phyloP scores from a whole-genome alignment of 2,888 invertebrate species.

The Zonitis immaculata region DNA sequence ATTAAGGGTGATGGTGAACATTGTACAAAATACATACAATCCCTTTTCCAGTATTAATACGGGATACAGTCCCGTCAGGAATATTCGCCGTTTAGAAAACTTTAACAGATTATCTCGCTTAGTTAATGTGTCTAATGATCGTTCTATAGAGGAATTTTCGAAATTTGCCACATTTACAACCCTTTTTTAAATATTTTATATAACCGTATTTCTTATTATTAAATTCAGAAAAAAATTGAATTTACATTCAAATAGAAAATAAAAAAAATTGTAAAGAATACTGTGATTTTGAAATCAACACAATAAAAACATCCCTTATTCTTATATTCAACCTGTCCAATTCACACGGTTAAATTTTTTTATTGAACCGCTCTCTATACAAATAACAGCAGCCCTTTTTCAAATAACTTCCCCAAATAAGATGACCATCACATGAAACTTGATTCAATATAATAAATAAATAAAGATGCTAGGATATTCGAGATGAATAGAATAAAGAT shows the following conservation, averaged over 20 bases:
- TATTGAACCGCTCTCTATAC: slow-evolving; percentile 31
- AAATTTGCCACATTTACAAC: not conserved
- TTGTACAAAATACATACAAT: not conserved
- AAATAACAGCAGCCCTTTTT: not conserved
- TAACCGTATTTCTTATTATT: too few species aligned
- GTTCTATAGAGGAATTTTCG: not conserved
- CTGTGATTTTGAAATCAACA: not conserved
- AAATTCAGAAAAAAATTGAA: too few species aligned
- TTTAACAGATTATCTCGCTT: not conserved
- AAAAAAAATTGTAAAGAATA: slow-evolving; percentile 36
- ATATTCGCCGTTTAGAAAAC: not conserved
- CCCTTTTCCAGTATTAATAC: not conserved
- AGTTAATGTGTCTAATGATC: not conserved
- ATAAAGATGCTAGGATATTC: too few species aligned
- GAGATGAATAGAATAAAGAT: not conserved
- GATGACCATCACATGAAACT: not conserved
- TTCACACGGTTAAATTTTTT: slow-evolving; percentile 40
- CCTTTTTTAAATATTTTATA: slow-evolving; percentile 1
- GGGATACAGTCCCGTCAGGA: not conserved
- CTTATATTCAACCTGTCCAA: slow-evolving; percentile 42
- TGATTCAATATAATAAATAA: not conserved
- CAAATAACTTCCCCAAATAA: not conserved
- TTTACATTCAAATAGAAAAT: slow-evolving; percentile 40
- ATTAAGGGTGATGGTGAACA: slow-evolving; percentile 8
- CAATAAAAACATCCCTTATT: not conserved